phyloP scores from a whole-genome alignment of 2,797 vertebrate species.

The Phylloscopus collybita region DNA sequence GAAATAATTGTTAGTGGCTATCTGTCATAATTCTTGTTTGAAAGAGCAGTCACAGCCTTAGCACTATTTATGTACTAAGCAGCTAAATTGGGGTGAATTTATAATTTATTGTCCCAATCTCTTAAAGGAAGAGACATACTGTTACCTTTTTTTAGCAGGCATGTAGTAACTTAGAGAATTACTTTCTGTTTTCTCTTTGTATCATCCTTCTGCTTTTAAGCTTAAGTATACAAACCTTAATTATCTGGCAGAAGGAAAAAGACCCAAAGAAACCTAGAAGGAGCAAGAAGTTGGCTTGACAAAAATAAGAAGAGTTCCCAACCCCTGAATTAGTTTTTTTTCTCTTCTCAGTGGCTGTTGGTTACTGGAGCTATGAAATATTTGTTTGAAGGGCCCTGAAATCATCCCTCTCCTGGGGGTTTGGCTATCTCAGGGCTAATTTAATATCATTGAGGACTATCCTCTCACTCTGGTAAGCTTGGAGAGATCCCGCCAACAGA shows the following conservation, averaged over 20 bases:
- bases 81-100: background rate
- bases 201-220: background rate
- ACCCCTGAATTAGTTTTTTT: background rate
- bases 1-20: background rate
- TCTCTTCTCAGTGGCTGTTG: background rate
- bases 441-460: background rate
- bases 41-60: background rate
- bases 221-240: background rate
- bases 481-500: background rate
- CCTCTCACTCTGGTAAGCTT: background rate
- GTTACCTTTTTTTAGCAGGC: background rate
- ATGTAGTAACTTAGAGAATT: background rate
- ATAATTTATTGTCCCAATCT: background rate
- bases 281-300: background rate
- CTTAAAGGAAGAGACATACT: background rate
- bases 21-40: background rate
- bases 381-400: background rate
- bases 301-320: background rate
- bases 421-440: background rate
- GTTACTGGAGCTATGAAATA: background rate
- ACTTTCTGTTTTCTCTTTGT: background rate
- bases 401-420: background rate
- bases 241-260: background rate
- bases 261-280: background rate
- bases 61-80: background rate